Percentiles rank a stretch among this genome's conserved stretches.
Evolutionary conservation across 2,113 vertebrate genomes (phyloP).

Genomic region (Recurvirostra avosetta): DNA sequence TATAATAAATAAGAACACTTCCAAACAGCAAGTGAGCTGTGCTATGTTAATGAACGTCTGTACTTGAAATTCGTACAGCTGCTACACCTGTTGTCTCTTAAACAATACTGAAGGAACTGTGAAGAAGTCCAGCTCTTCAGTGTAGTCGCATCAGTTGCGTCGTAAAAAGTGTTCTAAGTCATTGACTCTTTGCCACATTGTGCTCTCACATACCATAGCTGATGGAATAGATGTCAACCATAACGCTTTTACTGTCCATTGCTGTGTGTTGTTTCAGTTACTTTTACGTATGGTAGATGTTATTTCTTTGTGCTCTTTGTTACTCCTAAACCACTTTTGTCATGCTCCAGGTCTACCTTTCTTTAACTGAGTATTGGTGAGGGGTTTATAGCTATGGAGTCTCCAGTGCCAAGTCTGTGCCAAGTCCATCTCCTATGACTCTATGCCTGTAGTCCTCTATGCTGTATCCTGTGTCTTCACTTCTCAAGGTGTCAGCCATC

Average conservation of each 20-base stretch:
- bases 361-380: neutral
- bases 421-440: no score
- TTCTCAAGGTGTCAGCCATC: neutral
- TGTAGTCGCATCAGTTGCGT: neutral
- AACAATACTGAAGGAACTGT: neutral
- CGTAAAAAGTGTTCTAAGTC: neutral
- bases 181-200: neutral
- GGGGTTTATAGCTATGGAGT: neutral
- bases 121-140: neutral
- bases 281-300: neutral
- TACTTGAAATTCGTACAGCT: neutral
- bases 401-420: neutral
- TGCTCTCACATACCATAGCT: neutral
- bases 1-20: neutral
- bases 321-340: neutral
- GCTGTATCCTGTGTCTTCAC: rapidly evolving
- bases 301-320: neutral
- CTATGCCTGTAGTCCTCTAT: rapidly evolving
- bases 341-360: neutral
- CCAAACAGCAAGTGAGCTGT: neutral
- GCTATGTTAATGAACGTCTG: neutral
- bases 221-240: neutral
- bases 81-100: neutral
- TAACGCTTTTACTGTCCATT: rapidly evolving
- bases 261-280: neutral